Evolutionary conservation across 2,797 vertebrate species (phyloP), one percentile per base, ranked within the genome.

Genomic region (Mionectes olivaceus): DNA sequence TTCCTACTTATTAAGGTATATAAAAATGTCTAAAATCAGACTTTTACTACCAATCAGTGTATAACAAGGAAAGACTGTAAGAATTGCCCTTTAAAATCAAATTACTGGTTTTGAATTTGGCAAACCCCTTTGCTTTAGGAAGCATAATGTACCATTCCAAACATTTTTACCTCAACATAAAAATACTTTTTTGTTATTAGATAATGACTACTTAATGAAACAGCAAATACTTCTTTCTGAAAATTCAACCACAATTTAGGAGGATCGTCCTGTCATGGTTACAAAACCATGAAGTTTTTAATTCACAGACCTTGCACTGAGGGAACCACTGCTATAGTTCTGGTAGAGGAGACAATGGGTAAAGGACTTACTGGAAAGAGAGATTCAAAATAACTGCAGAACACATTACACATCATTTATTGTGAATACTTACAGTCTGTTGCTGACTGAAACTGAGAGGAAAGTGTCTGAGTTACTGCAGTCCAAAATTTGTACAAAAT

Each of bases 401-500:
- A 77, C 46, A 82, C 14, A 39, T 70, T 32, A 76, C 24, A 43
- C 59, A 83, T 41, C 0, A 70, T 64, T 86, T 60, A 18, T 59
- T 56, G 33, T 55, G 44, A 87, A 96, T 79, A 97, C 98, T 98
- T 96, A 99, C 99, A 98, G 92, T 99, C 98, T 95, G 99, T 99
- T 52, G 99, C 98, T 95, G 95, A 97, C 93, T 99, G 98, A 96
- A 99, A 99, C 68, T 99, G 98, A 83, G 98, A 98, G 39, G 98
- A 98, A 28, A 99, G 98, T 27, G 98, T 98, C 84, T 94, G 97
- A 82, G 99, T 99, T 78, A 99, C 98, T 27, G 99, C 98, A 84
- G 96, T 99, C 99, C 99, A 99, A 96, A 99, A 99, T 41, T 97
- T 98, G 96, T 98, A 98, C 87, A 99, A 97, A 96, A 99, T 99